Conservation (phyloP, 2,113 vertebrate genomes). For the Brienomyrus longianalis region DNA sequence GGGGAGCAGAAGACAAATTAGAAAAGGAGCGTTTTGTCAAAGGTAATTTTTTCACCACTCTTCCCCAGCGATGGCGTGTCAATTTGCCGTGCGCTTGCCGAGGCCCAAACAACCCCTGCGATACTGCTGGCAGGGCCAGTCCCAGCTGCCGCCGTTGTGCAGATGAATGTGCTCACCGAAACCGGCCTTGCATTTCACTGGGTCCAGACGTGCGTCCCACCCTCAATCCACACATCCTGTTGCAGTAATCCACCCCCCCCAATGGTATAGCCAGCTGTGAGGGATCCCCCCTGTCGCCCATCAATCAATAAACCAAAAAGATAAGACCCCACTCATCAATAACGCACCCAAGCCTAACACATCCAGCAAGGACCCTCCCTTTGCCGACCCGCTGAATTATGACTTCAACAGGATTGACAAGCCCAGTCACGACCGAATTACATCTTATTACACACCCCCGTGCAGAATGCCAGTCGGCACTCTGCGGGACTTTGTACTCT, state of each 20-base stretch:
- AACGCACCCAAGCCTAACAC: not conserved
- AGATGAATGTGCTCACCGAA: not conserved
- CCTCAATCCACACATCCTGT: not conserved
- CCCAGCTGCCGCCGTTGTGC: not conserved
- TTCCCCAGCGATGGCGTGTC: not conserved
- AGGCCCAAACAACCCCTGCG: slow-evolving; percentile 2
- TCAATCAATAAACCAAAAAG: not conserved
- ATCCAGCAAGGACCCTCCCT: not conserved
- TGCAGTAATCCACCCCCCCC: not conserved
- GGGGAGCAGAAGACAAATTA: slow-evolving; percentile 17
- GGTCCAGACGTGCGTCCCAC: not conserved
- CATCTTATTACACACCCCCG: not conserved
- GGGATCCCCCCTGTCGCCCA: not conserved
- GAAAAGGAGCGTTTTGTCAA: slow-evolving; percentile 26
- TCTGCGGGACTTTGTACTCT: not conserved
- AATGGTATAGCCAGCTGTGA: not conserved
- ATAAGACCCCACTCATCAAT: not conserved
- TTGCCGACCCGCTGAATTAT: not conserved
- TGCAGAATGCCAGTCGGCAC: not conserved
- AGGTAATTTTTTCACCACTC: slow-evolving; percentile 25
- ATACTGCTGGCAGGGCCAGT: not conserved
- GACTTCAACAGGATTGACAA: not conserved
- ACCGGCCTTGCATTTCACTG: not conserved
- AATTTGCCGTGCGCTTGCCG: slow-evolving; percentile 4
- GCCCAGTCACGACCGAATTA: not conserved